Evolutionary conservation across 2,888 invertebrate genomes (phyloP).

Genomic region (Sycophila texana): DNA sequence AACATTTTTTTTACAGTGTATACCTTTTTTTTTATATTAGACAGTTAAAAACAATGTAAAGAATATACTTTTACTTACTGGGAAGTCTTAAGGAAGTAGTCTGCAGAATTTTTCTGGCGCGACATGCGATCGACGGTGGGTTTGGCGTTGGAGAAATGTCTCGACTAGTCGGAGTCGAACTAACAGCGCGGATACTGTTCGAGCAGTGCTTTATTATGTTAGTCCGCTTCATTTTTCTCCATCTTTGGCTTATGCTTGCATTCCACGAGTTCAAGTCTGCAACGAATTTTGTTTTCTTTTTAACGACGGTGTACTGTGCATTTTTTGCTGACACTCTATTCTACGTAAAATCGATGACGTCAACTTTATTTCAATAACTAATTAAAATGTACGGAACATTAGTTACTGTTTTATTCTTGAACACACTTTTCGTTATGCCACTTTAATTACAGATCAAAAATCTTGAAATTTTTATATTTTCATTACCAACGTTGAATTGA

Average conservation of each 20-base stretch:
- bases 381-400: too few species aligned
- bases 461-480: slow-evolving; percentile 68
- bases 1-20: too few species aligned
- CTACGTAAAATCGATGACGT: too few species aligned
- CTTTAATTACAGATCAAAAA: slow-evolving; percentile 61
- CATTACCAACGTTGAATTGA: slow-evolving; percentile 67
- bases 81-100: slow-evolving; percentile 76
- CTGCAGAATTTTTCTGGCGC: slow-evolving; percentile 69
- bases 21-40: too few species aligned
- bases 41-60: too few species aligned
- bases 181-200: slow-evolving; percentile 66
- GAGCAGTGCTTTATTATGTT: slow-evolving; percentile 51
- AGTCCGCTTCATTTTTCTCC: slow-evolving; percentile 84
- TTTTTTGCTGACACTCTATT: too few species aligned
- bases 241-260: slow-evolving; percentile 85
- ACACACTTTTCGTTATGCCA: too few species aligned
- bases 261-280: slow-evolving; percentile 84
- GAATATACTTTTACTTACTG: slow-evolving; percentile 61
- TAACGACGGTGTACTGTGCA: too few species aligned
- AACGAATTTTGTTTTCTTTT: slow-evolving; percentile 63
- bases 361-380: too few species aligned
- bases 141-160: slow-evolving; percentile 72
- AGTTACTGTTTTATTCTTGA: too few species aligned
- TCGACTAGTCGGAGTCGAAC: slow-evolving; percentile 71
- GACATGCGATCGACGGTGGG: slow-evolving; percentile 58